phyloP scores from a whole-genome alignment of 2,888 invertebrate species.

The Noctua janthe region DNA sequence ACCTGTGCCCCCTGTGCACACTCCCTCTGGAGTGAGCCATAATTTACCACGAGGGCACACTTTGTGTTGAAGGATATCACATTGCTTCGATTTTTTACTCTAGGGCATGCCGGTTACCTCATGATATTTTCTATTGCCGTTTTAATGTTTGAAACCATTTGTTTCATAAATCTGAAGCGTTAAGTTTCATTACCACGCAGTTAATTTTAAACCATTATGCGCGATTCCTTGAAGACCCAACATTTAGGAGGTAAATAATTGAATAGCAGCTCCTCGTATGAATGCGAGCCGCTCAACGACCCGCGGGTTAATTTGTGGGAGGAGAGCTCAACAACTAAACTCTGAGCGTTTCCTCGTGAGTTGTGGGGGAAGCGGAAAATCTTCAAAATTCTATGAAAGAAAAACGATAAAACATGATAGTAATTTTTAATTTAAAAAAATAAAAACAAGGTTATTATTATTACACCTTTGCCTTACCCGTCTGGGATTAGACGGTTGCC shows the following conservation, averaged over 20 bases:
- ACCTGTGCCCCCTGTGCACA: neutral
- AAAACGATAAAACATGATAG: neutral
- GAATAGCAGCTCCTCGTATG: constrained; percentile 48
- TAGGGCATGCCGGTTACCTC: accelerated
- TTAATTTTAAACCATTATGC: constrained; percentile 9
- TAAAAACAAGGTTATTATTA: neutral
- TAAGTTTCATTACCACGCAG: neutral
- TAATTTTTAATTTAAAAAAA: neutral
- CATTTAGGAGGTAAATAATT: constrained; percentile 54
- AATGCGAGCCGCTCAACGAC: constrained; percentile 50
- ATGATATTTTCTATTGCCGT: neutral
- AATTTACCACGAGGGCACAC: neutral
- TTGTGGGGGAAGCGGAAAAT: neutral
- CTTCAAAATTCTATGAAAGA: neutral
- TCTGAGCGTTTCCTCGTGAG: constrained; percentile 13
- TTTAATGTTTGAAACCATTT: neutral
- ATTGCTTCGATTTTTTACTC: neutral
- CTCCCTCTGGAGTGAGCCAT: neutral
- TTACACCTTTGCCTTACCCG: neutral
- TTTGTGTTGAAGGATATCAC: neutral
- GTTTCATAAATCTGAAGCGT: neutral
- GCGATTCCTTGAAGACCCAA: neutral
- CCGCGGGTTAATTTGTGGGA: constrained; percentile 57
- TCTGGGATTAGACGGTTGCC: neutral
- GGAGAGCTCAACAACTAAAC: constrained; percentile 54